Conservation (phyloP, 1,140 invertebrate species). For the Drosophila cardini region DNA sequence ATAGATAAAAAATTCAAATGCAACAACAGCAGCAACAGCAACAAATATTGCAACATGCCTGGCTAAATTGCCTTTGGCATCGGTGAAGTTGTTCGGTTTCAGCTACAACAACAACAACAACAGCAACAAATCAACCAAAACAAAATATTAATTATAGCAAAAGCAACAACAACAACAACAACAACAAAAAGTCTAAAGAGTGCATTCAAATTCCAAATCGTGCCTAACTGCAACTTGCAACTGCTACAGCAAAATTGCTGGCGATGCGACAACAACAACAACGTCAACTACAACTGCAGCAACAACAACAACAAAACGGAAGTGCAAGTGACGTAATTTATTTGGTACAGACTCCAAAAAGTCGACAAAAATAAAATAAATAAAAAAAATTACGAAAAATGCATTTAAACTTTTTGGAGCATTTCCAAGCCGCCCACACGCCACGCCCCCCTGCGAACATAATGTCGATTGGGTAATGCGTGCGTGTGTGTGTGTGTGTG, state of each 20-base stretch:
- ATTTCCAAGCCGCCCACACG: background rate
- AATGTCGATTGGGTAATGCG: slow-evolving; percentile 64
- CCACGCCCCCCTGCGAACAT: slow-evolving; percentile 17
- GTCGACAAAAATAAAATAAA: slow-evolving; percentile 21
- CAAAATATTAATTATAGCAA: slow-evolving; percentile 33
- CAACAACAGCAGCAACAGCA: slow-evolving; percentile 34
- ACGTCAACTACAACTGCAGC: slow-evolving; percentile 5
- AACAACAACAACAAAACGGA: slow-evolving; percentile 62
- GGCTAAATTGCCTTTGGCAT: slow-evolving; percentile 47
- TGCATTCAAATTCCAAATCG: slow-evolving; percentile 81
- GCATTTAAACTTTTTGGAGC: slow-evolving; percentile 31
- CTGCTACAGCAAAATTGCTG: slow-evolving; percentile 15
- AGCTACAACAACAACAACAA: slow-evolving; percentile 54
- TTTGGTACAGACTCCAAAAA: slow-evolving; percentile 55
- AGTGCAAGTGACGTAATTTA: slow-evolving; percentile 81
- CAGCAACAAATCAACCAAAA: slow-evolving; percentile 24
- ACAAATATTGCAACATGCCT: slow-evolving; percentile 70
- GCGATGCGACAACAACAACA: slow-evolving; percentile 37
- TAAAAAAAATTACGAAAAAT: slow-evolving; percentile 9
- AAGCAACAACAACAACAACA: slow-evolving; percentile 13
- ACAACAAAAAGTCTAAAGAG: slow-evolving; percentile 43
- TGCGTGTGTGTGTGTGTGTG: slow-evolving; percentile 28
- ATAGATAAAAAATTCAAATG: slow-evolving; percentile 39
- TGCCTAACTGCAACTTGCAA: slow-evolving; percentile 57
- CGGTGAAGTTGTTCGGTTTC: slow-evolving; percentile 75